phyloP scores from a whole-genome alignment of 2,888 invertebrate genomes.

The Caenorhabditis macrosperma region DNA sequence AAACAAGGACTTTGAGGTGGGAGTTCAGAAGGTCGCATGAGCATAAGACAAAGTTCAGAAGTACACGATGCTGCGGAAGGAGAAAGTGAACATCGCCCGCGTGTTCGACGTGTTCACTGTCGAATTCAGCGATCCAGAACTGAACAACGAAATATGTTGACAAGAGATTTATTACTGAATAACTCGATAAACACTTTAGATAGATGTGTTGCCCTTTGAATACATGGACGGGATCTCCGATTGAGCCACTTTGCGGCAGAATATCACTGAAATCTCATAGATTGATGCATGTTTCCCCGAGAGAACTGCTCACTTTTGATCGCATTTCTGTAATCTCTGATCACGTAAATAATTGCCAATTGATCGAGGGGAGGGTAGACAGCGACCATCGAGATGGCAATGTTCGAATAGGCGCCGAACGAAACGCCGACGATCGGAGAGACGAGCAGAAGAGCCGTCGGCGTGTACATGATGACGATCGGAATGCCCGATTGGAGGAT shows the following conservation, averaged over 20 bases:
- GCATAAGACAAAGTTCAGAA: neutral
- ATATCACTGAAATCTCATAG: constrained; percentile 11
- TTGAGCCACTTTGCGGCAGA: constrained; percentile 31
- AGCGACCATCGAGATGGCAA: constrained; percentile 21
- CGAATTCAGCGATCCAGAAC: constrained; percentile 7
- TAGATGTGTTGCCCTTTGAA: constrained; percentile 15
- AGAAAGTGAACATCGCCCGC: neutral
- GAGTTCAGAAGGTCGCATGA: neutral
- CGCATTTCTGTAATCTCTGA: constrained; percentile 38
- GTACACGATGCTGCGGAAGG: neutral
- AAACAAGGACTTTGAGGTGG: neutral
- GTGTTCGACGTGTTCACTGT: constrained; percentile 1
- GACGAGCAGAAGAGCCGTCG: constrained; percentile 35
- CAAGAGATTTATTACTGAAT: neutral
- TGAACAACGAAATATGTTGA: neutral
- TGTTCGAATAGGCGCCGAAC: constrained; percentile 43
- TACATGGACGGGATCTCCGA: constrained; percentile 6
- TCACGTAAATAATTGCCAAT: constrained; percentile 41
- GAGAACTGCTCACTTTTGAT: constrained; percentile 23
- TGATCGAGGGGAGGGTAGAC: constrained; percentile 52
- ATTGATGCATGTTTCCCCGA: neutral
- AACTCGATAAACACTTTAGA: neutral
- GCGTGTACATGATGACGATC: constrained; percentile 42
- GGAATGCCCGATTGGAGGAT: constrained; percentile 44
- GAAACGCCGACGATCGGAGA: constrained; percentile 39